These are phyloP conservation scores for Myopa testacea DNA, from an alignment of 2,888 invertebrate species.

Conservation along the genomic window DNA sequence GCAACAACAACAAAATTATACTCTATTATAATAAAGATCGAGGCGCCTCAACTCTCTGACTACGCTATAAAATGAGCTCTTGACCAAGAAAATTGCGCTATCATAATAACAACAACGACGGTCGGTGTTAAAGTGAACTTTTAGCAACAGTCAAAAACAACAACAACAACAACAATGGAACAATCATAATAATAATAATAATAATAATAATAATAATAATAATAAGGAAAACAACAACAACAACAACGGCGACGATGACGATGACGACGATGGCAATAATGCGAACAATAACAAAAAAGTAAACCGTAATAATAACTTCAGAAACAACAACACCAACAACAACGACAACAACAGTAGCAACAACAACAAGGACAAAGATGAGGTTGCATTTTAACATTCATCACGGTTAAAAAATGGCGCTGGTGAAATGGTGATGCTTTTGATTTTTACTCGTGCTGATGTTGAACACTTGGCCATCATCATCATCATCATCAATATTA, in stretches of 20 bases:
- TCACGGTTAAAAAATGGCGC: no score
- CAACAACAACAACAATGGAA: constrained; percentile 10
- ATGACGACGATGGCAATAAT: no score
- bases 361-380: background rate
- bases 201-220: no score
- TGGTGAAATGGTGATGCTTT: no score
- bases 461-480: background rate
- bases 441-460: background rate
- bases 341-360: background rate
- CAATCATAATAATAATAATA: background rate
- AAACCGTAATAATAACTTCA: background rate
- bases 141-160: constrained; percentile 31
- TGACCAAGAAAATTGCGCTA: constrained; percentile 42
- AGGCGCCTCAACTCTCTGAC: no score
- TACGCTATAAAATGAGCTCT: constrained; percentile 8
- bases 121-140: constrained; percentile 37
- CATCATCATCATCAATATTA: background rate
- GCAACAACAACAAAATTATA: constrained; percentile 15
- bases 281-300: background rate
- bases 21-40: constrained; percentile 1
- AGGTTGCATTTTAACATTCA: no score
- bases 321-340: background rate
- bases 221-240: no score
- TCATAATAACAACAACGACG: constrained; percentile 36
- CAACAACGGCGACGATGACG: no score